Evolutionary conservation across 2,113 vertebrate species (phyloP), one percentile per base, ranked within the genome.

Genomic region (Psittacara wagleri): DNA sequence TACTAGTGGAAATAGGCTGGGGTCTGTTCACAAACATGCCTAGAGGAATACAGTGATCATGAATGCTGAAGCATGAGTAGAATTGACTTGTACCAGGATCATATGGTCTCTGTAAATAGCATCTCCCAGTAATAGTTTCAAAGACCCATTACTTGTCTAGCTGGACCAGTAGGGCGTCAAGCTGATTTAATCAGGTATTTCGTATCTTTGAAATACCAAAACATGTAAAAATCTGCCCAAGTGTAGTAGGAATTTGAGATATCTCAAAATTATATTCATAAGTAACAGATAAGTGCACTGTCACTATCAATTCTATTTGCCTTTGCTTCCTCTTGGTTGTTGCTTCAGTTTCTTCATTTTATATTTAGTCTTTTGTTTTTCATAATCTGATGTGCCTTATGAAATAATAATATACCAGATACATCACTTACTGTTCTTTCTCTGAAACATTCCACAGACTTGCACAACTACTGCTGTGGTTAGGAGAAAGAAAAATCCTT

Each of bases 221-320:
- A 16, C 17, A 7, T 23, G 11, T 33, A 25, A 78, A 82, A 66
- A 57, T 59, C 14, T 81, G 33, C 20, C 33, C 10, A 68, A 43
- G n/a, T 11, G 3, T 51, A 14, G 16, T 66, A 23, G 18, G 22
- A 17, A 78, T 83, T 96, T 41, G 55, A 44, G 41, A 33, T 2
- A 37, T 62, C 10, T 77, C 52, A 66, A 61, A 75, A 22, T 61
- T 0, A 6, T 48, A 7, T n/a, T 68, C 9, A 12, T 43, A 29
- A 15, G 4, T 44, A 3, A 4, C 23, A 73, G 4, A 19, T 22
- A 8, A 57, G 1, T 41, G 24, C 8, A 4, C n/a, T 73, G 5
- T 57, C 10, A 39, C 0, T 37, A 49, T 6, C 27, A 76, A 4
- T 52, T 49, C 4, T 37, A 28, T 66, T 82, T 88, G 37, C 41